Evolutionary conservation across 2,797 vertebrate genomes (phyloP), one percentile per base, ranked within the genome.

Genomic region (Labroides dimidiatus): DNA sequence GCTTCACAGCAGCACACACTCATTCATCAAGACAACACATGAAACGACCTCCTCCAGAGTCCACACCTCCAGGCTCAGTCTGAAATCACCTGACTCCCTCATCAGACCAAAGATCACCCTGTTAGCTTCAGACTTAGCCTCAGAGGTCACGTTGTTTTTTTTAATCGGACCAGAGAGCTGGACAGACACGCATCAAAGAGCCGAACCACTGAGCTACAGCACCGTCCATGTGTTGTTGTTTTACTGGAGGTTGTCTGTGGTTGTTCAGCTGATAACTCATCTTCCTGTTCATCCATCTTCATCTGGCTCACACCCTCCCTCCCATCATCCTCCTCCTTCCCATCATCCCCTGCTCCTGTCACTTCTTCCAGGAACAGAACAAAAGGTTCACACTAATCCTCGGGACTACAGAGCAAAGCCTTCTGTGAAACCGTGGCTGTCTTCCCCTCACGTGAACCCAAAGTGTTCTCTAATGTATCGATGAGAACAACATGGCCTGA

Each of bases 341-440:
- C 30, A 33, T 33, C 30, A 33, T 33, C 30, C 30, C 8, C 30
- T 43, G 13, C 41, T 36, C 39, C 50, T 23, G 19, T 64, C 41
- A 19, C 9, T 23, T 52, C 19, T 39, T 9, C 50, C 33, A 33
- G 30, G 30, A 33, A 33, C 30, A 33, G 30, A 33, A 33, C 30
- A 33, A 33, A 33, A 7, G 30, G 30, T 33, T 33, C 30, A 33
- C 43, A 27, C 52, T 55, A 49, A 49, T 30, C 44, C 45, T 21
- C 17, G n/a, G 0, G 13, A 56, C 64, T 30, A 20, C 33, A 41
- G 16, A 48, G 43, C 53, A 65, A 65, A 56, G 52, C 42, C 20
- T 66, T 56, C 43, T 66, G 52, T 43, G 64, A 65, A 24, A 19
- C 52, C 4, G 6, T 7, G 1, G 7, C 49, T 16, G 7, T 19